phyloP scores from a whole-genome alignment of 2,888 invertebrate species.

The Gibbula magus region DNA sequence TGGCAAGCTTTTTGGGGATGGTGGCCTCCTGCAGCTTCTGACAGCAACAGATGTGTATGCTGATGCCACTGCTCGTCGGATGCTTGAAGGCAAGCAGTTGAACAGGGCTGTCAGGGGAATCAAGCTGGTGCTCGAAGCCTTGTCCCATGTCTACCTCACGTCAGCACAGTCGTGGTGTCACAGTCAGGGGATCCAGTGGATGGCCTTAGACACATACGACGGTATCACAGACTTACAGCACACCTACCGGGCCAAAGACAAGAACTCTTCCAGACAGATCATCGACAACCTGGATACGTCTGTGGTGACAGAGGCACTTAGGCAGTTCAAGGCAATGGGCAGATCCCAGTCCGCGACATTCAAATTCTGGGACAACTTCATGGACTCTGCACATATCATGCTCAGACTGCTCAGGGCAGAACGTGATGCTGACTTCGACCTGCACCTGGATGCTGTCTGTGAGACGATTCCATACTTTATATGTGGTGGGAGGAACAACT shows the following conservation, averaged over 20 bases:
- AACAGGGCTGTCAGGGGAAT: slow-evolving; percentile 3
- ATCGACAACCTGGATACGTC: too few relatives aligned
- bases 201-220: background rate
- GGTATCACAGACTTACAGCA: background rate
- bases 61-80: background rate
- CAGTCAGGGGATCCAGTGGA: background rate
- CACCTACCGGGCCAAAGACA: background rate
- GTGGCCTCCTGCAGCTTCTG: slow-evolving; percentile 1
- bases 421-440: background rate
- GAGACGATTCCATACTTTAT: slow-evolving; percentile 22
- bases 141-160: background rate
- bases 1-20: slow-evolving; percentile 29
- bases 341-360: slow-evolving; percentile 20
- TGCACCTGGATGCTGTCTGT: background rate
- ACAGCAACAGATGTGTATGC: slow-evolving; percentile 14
- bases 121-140: slow-evolving; percentile 7
- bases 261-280: too few relatives aligned
- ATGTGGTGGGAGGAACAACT: background rate
- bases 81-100: slow-evolving; percentile 25
- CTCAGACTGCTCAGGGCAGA: slow-evolving; percentile 23
- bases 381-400: background rate
- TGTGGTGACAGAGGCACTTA: background rate
- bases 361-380: background rate
- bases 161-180: background rate
- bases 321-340: background rate